Base-by-base conservation (phyloP, 2,888 invertebrate genomes). In the Eristalis tenax region DNA sequence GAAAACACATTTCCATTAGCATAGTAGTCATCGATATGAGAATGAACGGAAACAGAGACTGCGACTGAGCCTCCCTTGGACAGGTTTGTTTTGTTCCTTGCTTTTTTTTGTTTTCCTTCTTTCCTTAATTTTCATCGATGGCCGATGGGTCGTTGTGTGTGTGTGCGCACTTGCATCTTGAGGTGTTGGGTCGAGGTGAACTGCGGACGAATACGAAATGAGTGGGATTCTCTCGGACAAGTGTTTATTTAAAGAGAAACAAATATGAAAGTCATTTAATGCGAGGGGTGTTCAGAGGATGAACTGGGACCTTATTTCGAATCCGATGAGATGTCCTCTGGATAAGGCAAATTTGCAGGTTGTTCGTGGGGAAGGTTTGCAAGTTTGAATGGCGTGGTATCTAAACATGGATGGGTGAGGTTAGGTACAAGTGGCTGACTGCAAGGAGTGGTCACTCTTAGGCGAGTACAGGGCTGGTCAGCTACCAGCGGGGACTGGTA, bases 1-100 rank as follows among this genome's bases (percentile, higher is more conserved):
- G 40, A 68, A 84, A 63, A 80, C 32, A 50, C 50, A 70, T 43
- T 80, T 80, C 81, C 81, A 85, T 85, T 81, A 85, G 66, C 80
- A 68, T 70, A 50, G 65, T 23, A 26, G 61, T 74, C 73, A 78
- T 78, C 68, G 61, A 70, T 70, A 1, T 4, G 56, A n/a, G 59
- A 40, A 18, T 32, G 43, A 77, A 82, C 71, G 63, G 78, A 65
- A 61, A 68, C 61, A 66, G 64, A 65, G 32, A 32, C 32, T 32
- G 32, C 1, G 32, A 32, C 32, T 6, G 32, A 10, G 22, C 50
- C 56, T 28, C 15, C 43, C 28, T 59, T 28, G 23, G 28, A 22
- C 28, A 71, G 38, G 26, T 63, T 35, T 71, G 35, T 66, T 40
- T 11, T 65, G 11, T 11, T 10, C 1, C 43, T 11, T 26, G 26